A percentile compares a stretch with the other conserved stretches of the same genome.
These are phyloP conservation scores for Mungos mungo DNA, from an alignment of 2,113 vertebrate genomes.

Conservation along the genomic window DNA sequence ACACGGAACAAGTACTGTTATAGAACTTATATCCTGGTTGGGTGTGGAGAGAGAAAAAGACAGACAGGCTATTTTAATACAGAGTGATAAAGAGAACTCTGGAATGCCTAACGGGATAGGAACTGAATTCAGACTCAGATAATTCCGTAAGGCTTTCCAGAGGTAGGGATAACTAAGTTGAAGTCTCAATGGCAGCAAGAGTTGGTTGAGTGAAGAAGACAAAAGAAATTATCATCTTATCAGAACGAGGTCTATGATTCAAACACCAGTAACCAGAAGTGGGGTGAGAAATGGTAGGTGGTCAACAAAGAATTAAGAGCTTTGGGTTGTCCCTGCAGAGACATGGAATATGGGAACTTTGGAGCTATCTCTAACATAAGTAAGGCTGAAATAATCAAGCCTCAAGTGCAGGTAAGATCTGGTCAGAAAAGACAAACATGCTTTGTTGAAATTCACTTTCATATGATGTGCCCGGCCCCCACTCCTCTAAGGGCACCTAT, in stretches of 20 bases:
- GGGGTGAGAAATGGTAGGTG: neutral
- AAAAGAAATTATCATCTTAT: neutral
- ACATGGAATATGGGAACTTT: neutral
- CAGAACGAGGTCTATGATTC: neutral
- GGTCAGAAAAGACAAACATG: neutral
- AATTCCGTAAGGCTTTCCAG: neutral
- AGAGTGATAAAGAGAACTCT: slow-evolving; percentile 6
- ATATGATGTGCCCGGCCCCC: neutral
- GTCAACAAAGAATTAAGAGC: slow-evolving; percentile 16
- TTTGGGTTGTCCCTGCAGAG: neutral
- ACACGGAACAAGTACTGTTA: neutral
- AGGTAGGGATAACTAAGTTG: neutral
- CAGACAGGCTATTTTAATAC: neutral
- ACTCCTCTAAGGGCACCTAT: neutral
- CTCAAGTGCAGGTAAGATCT: neutral
- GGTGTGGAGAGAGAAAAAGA: neutral
- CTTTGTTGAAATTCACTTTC: neutral
- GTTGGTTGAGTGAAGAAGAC: neutral
- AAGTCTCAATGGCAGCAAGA: neutral
- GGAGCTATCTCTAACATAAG: slow-evolving; percentile 7
- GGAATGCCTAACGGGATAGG: neutral
- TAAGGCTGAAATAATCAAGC: neutral
- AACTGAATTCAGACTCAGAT: slow-evolving; percentile 30
- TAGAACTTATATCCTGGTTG: neutral
- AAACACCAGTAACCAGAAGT: neutral